Percentiles rank a stretch among this genome's conserved stretches.
phyloP scores from a whole-genome alignment of 2,113 vertebrate species.

The Thymallus thymallus region DNA sequence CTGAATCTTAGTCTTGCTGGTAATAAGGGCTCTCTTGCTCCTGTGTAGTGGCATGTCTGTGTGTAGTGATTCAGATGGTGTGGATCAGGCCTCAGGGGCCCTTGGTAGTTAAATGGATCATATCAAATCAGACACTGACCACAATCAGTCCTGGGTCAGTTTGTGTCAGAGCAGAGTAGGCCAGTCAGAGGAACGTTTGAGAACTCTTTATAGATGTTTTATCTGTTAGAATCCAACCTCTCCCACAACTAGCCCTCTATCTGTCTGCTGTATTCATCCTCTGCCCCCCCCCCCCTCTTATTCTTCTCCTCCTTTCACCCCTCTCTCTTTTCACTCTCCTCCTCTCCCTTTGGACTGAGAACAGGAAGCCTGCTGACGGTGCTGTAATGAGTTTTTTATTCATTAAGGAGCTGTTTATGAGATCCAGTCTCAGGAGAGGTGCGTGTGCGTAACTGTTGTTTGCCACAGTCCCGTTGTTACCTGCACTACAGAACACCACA shows the following conservation, averaged over 20 bases:
- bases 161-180: too few species aligned
- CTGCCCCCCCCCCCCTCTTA: conserved; percentile 12
- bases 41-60: not conserved
- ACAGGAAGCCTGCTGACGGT: conserved; percentile 15
- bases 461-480: too few species aligned
- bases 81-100: too few species aligned
- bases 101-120: too few species aligned
- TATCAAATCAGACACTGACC: too few species aligned
- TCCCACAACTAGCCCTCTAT: not conserved
- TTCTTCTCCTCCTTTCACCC: conserved; percentile 45
- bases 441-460: not conserved
- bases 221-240: too few species aligned
- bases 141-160: too few species aligned
- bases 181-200: too few species aligned
- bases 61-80: not conserved
- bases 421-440: conserved; percentile 10
- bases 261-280: not conserved
- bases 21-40: conserved; percentile 5
- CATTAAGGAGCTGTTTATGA: conserved; percentile 35
- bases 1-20: not conserved
- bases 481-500: too few species aligned
- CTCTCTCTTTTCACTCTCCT: conserved; percentile 19
- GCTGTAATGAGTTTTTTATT: conserved; percentile 37
- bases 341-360: not conserved
- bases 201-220: too few species aligned